Base-by-base conservation (phyloP, 2,888 invertebrate genomes). In the Ochropleura leucogaster region DNA sequence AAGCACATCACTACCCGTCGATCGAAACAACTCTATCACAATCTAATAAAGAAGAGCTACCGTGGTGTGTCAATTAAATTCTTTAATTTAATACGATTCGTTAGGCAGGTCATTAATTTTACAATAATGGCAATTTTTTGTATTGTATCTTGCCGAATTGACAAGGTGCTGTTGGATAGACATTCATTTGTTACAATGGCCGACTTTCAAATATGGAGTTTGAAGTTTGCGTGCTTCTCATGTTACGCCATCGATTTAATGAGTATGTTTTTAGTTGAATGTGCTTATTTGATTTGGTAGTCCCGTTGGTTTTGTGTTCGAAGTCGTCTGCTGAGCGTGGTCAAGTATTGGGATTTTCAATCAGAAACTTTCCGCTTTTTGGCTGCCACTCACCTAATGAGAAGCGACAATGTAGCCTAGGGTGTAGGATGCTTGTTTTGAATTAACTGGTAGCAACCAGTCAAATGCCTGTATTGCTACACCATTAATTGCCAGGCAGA, bases 21-120 rank as follows among this genome's bases (percentile, higher is more conserved):
- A 90, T 87, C 89, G 90, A 93, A 92, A 91, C 90, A 89, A 94
- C 91, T 90, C 80, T 82, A 87, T 90, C 87, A 87, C 88, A 89
- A 90, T 90, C 89, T 90, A 88, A 89, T 85, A 83, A 70, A 86
- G 70, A 84, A 82, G 67, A 84, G 82, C 80, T 80, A 83, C 79
- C 62, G 79, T 79, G 60, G 77, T 79, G 74, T 80, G 79, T 82
- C 82, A 80, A 80, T 87, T 81, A 86, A 75, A 77, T 74, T 72
- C 77, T 78, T 77, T 79, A 80, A 82, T 82, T 79, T 79, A 74
- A 79, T 77, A 69, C 75, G 70, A 77, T 86, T 82, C 74, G 74
- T 87, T 82, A 67, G 77, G 66, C 70, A 80, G 68, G 75, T 82
- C 85, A 84, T 88, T 81, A 82, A 84, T 74, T 78, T 85, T 74